Conservation (phyloP, 1,140 invertebrate species). For the Orussus abietinus region DNA sequence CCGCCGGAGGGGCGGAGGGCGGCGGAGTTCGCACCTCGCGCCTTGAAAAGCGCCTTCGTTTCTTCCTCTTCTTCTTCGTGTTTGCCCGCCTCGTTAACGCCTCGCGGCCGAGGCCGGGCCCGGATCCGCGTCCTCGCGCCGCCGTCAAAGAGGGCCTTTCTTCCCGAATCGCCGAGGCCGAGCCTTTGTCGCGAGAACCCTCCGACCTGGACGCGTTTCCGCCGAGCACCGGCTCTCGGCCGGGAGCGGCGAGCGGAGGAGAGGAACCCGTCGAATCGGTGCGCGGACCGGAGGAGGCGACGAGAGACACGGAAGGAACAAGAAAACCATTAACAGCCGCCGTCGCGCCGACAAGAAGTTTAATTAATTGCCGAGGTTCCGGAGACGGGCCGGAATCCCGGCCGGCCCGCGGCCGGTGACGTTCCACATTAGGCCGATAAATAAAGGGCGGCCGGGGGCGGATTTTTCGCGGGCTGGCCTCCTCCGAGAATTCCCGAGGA, state of each 20-base stretch:
- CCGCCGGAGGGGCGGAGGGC: conserved; percentile 27
- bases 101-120: conserved; percentile 21
- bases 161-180: no score
- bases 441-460: conserved; percentile 30
- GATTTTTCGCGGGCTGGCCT: conserved; percentile 18
- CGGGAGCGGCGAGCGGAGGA: no score
- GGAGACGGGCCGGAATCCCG: conserved; percentile 17
- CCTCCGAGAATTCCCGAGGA: conserved; percentile 10
- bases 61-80: conserved; percentile 27
- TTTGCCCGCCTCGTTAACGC: conserved; percentile 43
- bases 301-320: conserved; percentile 38
- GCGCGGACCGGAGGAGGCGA: conserved; percentile 22
- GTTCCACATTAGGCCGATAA: conserved; percentile 49
- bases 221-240: no score
- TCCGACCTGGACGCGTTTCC: no score
- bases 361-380: conserved; percentile 49
- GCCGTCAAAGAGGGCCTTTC: conserved; percentile 2
- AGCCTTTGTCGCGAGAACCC: no score
- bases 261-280: no score
- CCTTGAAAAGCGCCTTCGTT: conserved; percentile 32
- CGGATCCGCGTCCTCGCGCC: conserved; percentile 3
- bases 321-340: conserved; percentile 51
- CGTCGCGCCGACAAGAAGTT: conserved; percentile 47
- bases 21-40: conserved; percentile 34
- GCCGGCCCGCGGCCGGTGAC: conserved; percentile 26